Evolutionary conservation across 2,113 vertebrate species (phyloP), one percentile per base, ranked within the genome.

Genomic region (Daphoenositta chrysoptera): DNA sequence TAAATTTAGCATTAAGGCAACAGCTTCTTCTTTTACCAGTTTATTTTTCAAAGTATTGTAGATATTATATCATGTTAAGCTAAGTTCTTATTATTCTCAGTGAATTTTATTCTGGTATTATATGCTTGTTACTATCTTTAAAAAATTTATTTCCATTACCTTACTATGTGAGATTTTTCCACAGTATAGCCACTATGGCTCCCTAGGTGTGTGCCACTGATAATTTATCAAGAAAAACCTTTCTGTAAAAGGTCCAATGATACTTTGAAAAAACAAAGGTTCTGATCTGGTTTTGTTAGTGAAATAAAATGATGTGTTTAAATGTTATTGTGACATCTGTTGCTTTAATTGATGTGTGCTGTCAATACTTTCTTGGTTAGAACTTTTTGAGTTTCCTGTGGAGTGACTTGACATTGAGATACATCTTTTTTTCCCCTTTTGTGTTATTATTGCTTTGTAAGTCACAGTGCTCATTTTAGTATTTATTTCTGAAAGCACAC

Each of bases 11-110:
- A 82, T 69, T 90, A 96, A 96, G 90, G 86, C 92, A 96, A 90
- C 90, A 95, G 86, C 91, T 96, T 95, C 93, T 94, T 93, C 48
- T 94, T 93, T 92, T 94, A 77, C 54, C 61, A 77, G 70, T 92
- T 95, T 95, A 57, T 93, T 93, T 97, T 92, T 84, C 66, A 56
- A 93, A 87, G 61, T 87, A 68, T 51, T 82, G 56, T 83, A 94
- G 85, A 65, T 96, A 72, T 44, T 92, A 40, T 69, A 64, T 68
- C 15, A 31, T 81, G 64, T 94, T 96, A 87, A 83, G 51, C 47
- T 89, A 90, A 92, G 87, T 91, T 89, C 37, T 84, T 94, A 23
- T 6, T 95, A 63, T 60, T 93, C 58, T 83, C 37, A 90, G 57
- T 69, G 56, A 83, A 72, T 42, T 89, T 96, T 93, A 66, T 89